Percentiles rank a stretch among this genome's conserved stretches.
Conservation (phyloP, 2,113 vertebrate species). For the Daboia siamensis region DNA sequence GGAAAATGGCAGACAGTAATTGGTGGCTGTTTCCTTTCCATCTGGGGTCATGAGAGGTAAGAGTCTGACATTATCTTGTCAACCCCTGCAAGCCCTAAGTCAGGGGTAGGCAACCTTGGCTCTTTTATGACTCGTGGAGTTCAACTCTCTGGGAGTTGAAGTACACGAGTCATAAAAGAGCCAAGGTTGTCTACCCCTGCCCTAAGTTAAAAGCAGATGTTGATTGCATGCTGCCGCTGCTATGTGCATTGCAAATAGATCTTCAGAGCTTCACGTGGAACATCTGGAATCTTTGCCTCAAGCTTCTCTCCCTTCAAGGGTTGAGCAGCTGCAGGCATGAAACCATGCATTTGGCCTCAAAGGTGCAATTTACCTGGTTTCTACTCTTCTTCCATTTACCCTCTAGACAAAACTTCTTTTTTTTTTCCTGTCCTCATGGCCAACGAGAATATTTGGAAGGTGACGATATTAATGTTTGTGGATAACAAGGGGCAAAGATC, state of each 20-base stretch:
- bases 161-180: too few species aligned
- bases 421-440: not conserved
- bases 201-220: not conserved
- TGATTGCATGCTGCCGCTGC: not conserved
- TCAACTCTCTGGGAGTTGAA: too few species aligned
- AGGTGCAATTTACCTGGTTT: not conserved
- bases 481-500: not conserved
- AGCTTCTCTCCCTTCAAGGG: not conserved
- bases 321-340: not conserved
- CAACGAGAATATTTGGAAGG: not conserved
- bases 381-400: constrained; percentile 1
- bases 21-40: not conserved
- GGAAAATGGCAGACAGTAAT: not conserved
- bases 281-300: not conserved
- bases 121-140: too few species aligned
- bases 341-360: not conserved
- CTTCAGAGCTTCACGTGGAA: not conserved
- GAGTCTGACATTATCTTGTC: too few species aligned
- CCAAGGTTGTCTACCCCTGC: too few species aligned
- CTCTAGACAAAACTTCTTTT: not conserved
- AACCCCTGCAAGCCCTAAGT: not conserved
- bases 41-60: not conserved
- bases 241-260: not conserved
- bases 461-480: not conserved
- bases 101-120: too few species aligned